Base-by-base conservation (phyloP, 2,797 vertebrate species). In the Tapirus indicus region DNA sequence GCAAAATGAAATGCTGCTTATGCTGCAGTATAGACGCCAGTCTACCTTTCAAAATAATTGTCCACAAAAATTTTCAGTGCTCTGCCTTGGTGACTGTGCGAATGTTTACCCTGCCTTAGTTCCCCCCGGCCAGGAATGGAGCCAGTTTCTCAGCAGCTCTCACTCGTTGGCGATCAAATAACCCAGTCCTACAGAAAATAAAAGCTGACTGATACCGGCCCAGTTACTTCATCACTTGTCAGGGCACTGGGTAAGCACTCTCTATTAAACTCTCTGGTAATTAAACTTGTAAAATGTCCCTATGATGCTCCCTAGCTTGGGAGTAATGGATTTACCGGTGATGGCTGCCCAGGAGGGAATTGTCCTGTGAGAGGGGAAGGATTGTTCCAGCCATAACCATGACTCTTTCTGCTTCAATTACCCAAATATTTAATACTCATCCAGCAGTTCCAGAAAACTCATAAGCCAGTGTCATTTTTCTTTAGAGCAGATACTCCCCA, bases 201-300 rank as follows among this genome's bases (percentile, higher is more conserved):
- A 97, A 98, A 93, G 72, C 93, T 69, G 88, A 95, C 94, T 95
- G 95, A 95, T 88, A 41, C 62, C 84, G 92, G 77, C 79, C 97
- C 85, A 92, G 96, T 93, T 87, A 96, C 97, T 98, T 96, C 93
- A 95, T 94, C 94, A 95, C 97, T 79, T 86, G 87, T 74, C 97
- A 90, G 96, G 95, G 84, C 68, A 87, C 96, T 87, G 97, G 88
- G 85, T 83, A 85, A 95, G 0, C 0, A 90, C 97, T 97, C 96
- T 97, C 92, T 95, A 96, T 98, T 98, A 97, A 98, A 97, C 89
- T 88, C 97, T n/a, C 94, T 68, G 56, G 66, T 98, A 98, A 98
- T 98, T 98, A 98, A 97, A 98, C 97, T 97, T 97, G 96, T 97
- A 97, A 84, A 94, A 97, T 88, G 96, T 86, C 97, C 97, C 96